Evolutionary conservation across 2,113 vertebrate species (phyloP), one percentile per base, ranked within the genome.

Genomic region (Castor canadensis): DNA sequence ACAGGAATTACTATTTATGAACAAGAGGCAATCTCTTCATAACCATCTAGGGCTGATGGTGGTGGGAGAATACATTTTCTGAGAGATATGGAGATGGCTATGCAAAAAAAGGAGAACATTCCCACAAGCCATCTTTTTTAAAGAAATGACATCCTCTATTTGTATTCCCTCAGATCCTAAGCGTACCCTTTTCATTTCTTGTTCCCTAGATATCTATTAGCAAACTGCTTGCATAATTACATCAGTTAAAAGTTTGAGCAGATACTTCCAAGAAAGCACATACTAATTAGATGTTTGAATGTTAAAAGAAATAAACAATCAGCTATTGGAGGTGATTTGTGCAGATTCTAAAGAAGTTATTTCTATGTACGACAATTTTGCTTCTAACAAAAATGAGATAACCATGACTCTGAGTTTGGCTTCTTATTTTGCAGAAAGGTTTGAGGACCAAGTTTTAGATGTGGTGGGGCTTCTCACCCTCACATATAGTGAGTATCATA

Each of bases 381-480:
- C 17, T 95, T 95, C 49, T 38, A 83, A 77, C 28, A 92, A 75
- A 92, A 94, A 73, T 60, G 24, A 72, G 22, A 66, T 64, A 79
- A 72, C 71, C 35, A 66, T 89, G 88, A 91, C 87, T 92, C 4
- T 49, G 35, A 54, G 43, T 92, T 52, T 97, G 85, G 85, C 47
- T 80, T 94, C 56, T 87, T 64, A 79, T 22, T 83, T 35, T 95
- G 80, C 76, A 49, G 72, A 66, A 87, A 86, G 56, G 22, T 73
- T 81, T 80, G 40, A 95, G 38, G 71, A 54, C 52, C 49, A 49
- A 20, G 40, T 95, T 95, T 97, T 58, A 95, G 88, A 93, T 95
- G 89, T 96, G 93, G 88, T 89, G 5, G 67, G 66, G 38, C 88
- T 91, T 92, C 91, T 96, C 77, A 91, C 32, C 82, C 82, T 89